phyloP scores from a whole-genome alignment of 2,113 vertebrate species.

The Otis tarda region DNA sequence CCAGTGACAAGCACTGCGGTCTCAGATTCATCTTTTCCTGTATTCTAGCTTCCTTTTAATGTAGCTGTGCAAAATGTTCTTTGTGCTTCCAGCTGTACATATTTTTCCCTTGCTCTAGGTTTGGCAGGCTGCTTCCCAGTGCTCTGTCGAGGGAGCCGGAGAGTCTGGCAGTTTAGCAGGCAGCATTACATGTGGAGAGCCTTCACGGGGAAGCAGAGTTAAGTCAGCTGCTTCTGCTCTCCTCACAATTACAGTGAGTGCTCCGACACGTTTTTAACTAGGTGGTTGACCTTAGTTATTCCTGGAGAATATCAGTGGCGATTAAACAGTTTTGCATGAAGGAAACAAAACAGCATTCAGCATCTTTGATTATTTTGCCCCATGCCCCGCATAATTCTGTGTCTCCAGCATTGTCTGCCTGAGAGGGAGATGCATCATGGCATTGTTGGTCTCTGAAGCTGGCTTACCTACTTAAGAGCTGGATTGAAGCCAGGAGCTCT shows the following conservation, averaged over 20 bases:
- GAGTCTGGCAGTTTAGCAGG: background rate
- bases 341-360: background rate
- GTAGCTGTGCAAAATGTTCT: background rate
- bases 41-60: background rate
- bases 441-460: background rate
- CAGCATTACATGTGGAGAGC: background rate
- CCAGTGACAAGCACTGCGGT: background rate
- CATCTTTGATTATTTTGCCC: background rate
- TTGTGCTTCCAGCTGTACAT: background rate
- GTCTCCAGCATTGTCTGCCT: background rate
- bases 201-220: background rate
- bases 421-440: background rate
- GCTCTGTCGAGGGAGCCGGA: background rate
- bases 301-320: background rate
- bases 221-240: background rate
- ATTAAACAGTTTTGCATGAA: background rate
- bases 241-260: background rate
- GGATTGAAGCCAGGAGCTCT: slow-evolving; percentile 9
- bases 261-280: background rate
- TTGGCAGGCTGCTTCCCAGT: background rate
- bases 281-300: background rate
- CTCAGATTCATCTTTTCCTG: background rate
- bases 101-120: background rate
- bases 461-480: background rate
- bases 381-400: background rate